Base-by-base conservation (phyloP, 2,888 invertebrate genomes). In the Gortyna flavago region DNA sequence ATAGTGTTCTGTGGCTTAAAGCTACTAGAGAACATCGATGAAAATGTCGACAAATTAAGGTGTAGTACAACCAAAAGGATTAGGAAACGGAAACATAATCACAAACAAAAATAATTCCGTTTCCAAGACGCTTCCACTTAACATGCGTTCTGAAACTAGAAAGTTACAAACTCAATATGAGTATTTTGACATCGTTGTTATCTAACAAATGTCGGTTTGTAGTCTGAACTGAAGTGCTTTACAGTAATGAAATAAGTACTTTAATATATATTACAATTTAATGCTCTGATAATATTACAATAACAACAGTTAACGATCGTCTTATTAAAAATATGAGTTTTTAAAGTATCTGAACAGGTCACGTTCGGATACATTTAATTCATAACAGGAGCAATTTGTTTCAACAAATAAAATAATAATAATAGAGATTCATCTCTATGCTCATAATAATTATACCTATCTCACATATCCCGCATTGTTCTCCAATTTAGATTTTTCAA, bases 11-110 rank as follows among this genome's bases (percentile, higher is more conserved):
- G n/a, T n/a, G n/a, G 1, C 6, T 2, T 32, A 1, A 38, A 57
- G 35, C 18, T 38, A 29, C 44, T 44, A 59, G 8, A 59, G 25
- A 61, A 2, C 2, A 54, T 76, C 70, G 72, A 84, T 66, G 72
- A 54, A 32, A 41, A 16, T n/a, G 62, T 69, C 59, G 71, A 79
- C 48, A 72, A 54, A 62, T n/a, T 51, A 67, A 44, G 9, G 29
- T 65, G 64, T 54, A 59, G 54, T 5, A 69, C 82, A 74, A 35
- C 80, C 1, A 57, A 76, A 61, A 25, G 16, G 35, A 74, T 9
- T 87, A 86, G 91, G 91, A 91, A 89, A 88, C 88, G 87, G 90
- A 79, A 80, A 74, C 87, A 48, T 78, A 25, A 6, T 57, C 29
- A 82, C 16, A 65, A 65, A 87, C 83, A 82, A 76, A 41, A 25